Base-by-base conservation (phyloP, 2,888 invertebrate genomes). In the Hydraecia micacea region DNA sequence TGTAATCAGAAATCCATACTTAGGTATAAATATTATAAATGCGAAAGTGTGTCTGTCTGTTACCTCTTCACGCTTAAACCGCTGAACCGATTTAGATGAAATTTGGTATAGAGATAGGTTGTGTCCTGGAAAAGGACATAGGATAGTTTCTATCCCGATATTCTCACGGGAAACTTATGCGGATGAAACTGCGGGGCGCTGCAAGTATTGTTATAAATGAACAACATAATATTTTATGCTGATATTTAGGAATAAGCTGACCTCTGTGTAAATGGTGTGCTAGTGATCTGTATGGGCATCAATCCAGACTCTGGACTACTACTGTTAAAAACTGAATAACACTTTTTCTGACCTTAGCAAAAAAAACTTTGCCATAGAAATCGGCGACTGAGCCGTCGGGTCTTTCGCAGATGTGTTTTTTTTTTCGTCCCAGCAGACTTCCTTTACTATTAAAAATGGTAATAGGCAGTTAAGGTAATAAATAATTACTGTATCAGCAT, bases 401-500 rank as follows among this genome's bases (percentile, higher is more conserved):
- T 25, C 52, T 5, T 32, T 18, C 25, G 5, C 18, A 28, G 28
- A 6, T 25, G 7, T 39, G 25, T 25, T 39, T 32, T 21, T 39
- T 32, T 21, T 36, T 36, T n/a, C 32, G 3, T 13, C 7, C 39
- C 36, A 11, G 18, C 13, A 13, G 3, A 21, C 21, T 55, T 58
- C 32, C 32, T 46, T 18, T 15, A 36, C 6, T 21, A n/a, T 74
- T 60, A 39, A 70, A 60, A n/a, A 21, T 21, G 2, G 21, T 58
- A 46, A 80, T 39, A 32, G 52, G 46, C 46, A 62, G 21, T 76
- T 21, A 42, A 52, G n/a, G 18, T 52, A 42, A 42, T 63, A 15
- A 52, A 5, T 71, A 46, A 77, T 76, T 8, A 36, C 60, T n/a
- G 18, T 58, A 75, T 71, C 58, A 73, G 39, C 39, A 46, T 73